A percentile compares a stretch with the other conserved stretches of the same genome.
phyloP scores from a whole-genome alignment of 2,797 vertebrate species.

The Triplophysa yarkandensis region DNA sequence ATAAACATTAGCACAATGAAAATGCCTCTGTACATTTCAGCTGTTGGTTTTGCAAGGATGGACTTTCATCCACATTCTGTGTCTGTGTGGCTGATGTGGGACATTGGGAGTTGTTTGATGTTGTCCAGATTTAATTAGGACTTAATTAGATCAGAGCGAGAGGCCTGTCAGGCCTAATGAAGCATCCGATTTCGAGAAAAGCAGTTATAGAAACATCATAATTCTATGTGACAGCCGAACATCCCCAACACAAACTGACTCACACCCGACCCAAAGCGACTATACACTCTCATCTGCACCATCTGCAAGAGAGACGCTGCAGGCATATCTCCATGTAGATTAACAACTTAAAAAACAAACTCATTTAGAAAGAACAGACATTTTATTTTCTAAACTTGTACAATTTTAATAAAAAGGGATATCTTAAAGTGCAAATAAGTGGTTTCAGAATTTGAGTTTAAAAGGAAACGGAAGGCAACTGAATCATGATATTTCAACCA shows the following conservation, averaged over 20 bases:
- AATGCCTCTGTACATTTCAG: not conserved
- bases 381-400: not conserved
- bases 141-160: conserved; percentile 43
- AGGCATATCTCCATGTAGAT: not conserved
- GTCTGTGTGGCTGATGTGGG: conserved; percentile 5
- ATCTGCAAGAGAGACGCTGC: not conserved
- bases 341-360: not conserved
- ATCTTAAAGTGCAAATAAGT: not conserved
- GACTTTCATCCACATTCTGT: not conserved
- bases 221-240: conserved; percentile 39
- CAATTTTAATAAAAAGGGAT: not conserved
- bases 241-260: conserved; percentile 25
- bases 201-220: conserved; percentile 32
- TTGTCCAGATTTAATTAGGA: conserved; percentile 48
- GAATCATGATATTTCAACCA: not conserved
- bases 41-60: conserved; percentile 1
- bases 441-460: no score
- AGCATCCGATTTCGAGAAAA: conserved; percentile 40
- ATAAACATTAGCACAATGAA: not conserved
- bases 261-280: conserved; percentile 1
- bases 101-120: conserved; percentile 41
- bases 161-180: conserved; percentile 30
- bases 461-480: no score
- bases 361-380: not conserved
- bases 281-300: not conserved